Evolutionary conservation across 2,888 invertebrate genomes (phyloP), one percentile per base, ranked within the genome.

Genomic region (Hydrotaea diabolus): DNA sequence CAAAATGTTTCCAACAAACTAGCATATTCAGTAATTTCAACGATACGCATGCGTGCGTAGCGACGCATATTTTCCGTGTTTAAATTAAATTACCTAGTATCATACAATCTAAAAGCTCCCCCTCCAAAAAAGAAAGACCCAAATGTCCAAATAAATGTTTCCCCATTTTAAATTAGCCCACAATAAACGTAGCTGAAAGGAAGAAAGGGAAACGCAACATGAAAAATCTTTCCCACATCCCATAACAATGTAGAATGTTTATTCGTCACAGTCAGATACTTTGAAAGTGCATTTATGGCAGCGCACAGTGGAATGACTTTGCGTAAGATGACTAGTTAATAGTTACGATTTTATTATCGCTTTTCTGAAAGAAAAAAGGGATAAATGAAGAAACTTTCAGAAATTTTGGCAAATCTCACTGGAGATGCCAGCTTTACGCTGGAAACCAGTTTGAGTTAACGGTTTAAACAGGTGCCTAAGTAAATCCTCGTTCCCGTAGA

Each of bases 161-260:
- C 59, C 59, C 26, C 59, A 59, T 21, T 55, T 19, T 7, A 31
- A 31, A 31, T 2, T 31, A 4, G 31, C 31, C 31, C 2, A 7
- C 31, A 2, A 31, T 31, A 55, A 55, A 23, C 11, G 49, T 36
- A 59, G 59, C 39, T 64, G 46, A 19, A 7, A 62, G 69, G 73
- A 74, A 77, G 39, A 62, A 66, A 66, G 46, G 36, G 62, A 46
- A 74, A 69, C 66, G 21, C n/a, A n/a, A n/a, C n/a, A n/a, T n/a
- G n/a, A n/a, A n/a, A 78, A 81, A 84, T 72, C 84, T 81, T 84
- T 84, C 81, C 81, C 84, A 81, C 81, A 81, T 84, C 84, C 81
- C 74, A 84, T 75, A 78, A 72, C 78, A 78, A 73, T 57, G 55
- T 46, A 72, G 23, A 80, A 71, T 39, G 81, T 84, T 84, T 74